These are phyloP conservation scores for Gerris lacustris DNA, from an alignment of 2,888 invertebrate genomes.

Conservation along the genomic window DNA sequence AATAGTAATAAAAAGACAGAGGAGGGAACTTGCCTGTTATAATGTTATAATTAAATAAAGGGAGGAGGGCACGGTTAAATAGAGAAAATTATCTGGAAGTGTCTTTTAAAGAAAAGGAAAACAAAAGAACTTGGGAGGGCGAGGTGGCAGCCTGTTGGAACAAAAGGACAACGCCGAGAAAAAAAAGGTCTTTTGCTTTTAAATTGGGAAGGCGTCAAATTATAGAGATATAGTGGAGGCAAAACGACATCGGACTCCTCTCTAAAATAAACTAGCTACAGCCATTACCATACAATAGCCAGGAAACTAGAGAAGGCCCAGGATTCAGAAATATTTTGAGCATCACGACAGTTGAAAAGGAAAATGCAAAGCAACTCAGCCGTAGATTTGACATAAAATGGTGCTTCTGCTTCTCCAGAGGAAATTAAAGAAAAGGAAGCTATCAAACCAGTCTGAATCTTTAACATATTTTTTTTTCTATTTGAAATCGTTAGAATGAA, in stretches of 20 bases:
- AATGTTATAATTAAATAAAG: slow-evolving; percentile 3
- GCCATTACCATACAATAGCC: background rate
- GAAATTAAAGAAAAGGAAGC: no score
- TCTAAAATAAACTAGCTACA: background rate
- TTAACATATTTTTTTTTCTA: no score
- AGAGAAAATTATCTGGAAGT: background rate
- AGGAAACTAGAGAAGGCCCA: background rate
- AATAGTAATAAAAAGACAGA: no score
- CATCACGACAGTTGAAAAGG: no score
- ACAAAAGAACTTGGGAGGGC: background rate
- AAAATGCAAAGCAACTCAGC: no score
- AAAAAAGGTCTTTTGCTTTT: background rate
- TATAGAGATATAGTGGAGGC: background rate
- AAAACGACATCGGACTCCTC: background rate
- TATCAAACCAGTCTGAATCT: no score
- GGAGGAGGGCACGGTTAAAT: background rate
- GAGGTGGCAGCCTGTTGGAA: background rate
- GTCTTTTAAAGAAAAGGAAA: background rate
- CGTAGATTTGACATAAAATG: no score
- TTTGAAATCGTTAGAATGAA: no score
- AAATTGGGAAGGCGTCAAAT: background rate
- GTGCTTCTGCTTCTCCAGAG: no score
- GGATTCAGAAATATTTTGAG: no score
- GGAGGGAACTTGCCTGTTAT: background rate
- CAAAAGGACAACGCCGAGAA: background rate